Conservation (phyloP, 2,797 vertebrate species). For the Cossypha caffra region DNA sequence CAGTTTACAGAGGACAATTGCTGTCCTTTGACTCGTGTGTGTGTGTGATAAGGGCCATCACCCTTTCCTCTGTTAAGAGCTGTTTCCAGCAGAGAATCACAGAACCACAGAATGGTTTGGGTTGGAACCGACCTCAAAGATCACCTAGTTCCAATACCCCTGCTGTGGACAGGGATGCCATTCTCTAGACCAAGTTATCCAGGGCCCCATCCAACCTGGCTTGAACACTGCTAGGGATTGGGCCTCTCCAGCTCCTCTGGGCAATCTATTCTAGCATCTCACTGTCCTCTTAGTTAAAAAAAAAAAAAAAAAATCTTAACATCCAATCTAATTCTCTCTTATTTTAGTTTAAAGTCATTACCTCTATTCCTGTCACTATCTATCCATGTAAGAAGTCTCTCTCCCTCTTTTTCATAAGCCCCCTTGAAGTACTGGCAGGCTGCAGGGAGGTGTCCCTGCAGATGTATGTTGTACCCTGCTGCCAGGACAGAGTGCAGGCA, state of each 20-base stretch:
- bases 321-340: background rate
- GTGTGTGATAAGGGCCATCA: background rate
- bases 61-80: background rate
- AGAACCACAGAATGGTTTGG: background rate
- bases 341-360: background rate
- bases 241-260: background rate
- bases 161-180: background rate
- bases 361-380: background rate
- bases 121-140: background rate
- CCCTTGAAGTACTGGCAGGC: background rate
- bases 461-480: background rate
- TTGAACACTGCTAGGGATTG: background rate
- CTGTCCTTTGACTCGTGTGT: background rate
- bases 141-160: background rate
- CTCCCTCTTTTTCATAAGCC: background rate
- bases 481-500: background rate
- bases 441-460: background rate
- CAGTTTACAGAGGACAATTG: background rate
- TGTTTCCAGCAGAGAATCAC: background rate
- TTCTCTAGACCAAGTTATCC: background rate
- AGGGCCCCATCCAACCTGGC: background rate
- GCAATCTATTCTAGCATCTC: background rate
- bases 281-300: background rate
- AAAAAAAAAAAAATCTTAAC: background rate
- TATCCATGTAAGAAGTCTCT: background rate